Base-by-base conservation (phyloP, 2,113 vertebrate genomes). In the Perca schrenkii region DNA sequence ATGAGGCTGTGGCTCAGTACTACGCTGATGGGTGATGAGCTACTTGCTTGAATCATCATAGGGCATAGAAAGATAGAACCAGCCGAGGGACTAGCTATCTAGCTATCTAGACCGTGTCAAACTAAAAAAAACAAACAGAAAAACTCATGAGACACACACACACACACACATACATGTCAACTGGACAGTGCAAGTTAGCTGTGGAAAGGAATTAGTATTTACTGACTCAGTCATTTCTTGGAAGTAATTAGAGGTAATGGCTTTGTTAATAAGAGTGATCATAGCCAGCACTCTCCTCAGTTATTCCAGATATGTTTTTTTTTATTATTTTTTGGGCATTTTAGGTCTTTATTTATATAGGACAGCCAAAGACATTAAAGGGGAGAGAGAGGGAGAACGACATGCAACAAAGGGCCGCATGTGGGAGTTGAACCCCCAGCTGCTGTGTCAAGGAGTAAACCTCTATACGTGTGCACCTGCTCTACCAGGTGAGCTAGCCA, bases 221-320 rank as follows among this genome's bases (percentile, higher is more conserved):
- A 60, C 46, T 14, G 50, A 50, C 58, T 58, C 85, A 79, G 74
- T 82, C 52, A 72, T 40, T 88, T 84, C 86, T 79, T 86, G 83
- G 87, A 87, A 86, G 85, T 88, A 92, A 94, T 94, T 93, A 88
- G 75, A 71, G 67, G 19, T 92, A 92, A 94, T 91, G 87, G 71
- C 54, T 86, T 86, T 82, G 89, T 93, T 93, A 92, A 93, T 94
- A 89, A 90, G 81, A 76, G 83, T 89, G 91, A 92, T 92, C 80
- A 89, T 64, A 74, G 82, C 82, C 79, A 73, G 61, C 75, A 63
- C 77, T 89, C 77, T 79, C 72, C 79, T 77, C 80, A 74, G 84
- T 83, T 85, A 84, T 83, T 87, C 75, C 63, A 73, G 53, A 92
- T 94, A 91, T 88, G 89, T 93, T 89, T 93, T 86, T 36, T 36